Conservation (phyloP, 2,113 vertebrate genomes). For the Rhinoderma darwinii region DNA sequence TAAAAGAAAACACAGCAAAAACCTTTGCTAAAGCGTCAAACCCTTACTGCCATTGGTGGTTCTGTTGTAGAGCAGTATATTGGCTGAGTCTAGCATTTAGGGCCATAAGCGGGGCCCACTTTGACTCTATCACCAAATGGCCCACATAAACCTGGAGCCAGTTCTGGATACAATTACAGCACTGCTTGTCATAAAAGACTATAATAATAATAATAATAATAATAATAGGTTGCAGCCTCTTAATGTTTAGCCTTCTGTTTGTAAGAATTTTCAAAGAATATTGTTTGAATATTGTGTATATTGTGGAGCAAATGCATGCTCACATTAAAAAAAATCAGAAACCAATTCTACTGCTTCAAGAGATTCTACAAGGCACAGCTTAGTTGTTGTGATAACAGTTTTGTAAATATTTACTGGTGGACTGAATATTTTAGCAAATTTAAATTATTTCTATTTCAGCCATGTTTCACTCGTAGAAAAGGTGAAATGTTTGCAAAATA, state of each 20-base stretch:
- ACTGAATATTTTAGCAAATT: constrained; percentile 24
- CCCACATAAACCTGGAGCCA: no score
- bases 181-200: background rate
- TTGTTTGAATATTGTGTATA: background rate
- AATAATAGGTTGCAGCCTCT: background rate
- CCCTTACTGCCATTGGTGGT: no score
- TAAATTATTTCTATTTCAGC: background rate
- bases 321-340: background rate
- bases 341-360: background rate
- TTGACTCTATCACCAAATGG: no score
- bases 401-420: background rate
- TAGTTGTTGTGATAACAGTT: no score
- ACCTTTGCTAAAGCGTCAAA: no score
- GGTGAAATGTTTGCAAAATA: background rate
- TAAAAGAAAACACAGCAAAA: no score
- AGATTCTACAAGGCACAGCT: background rate
- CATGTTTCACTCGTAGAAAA: background rate
- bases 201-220: no score
- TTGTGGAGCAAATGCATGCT: background rate
- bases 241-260: background rate
- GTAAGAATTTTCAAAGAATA: background rate
- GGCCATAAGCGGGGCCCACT: no score
- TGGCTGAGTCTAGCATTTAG: no score
- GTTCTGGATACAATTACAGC: background rate
- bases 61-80: no score